A percentile compares a stretch with the other conserved stretches of the same genome.
These are phyloP conservation scores for Paralvinella palmiformis DNA, from an alignment of 1,140 invertebrate species.

Conservation along the genomic window DNA sequence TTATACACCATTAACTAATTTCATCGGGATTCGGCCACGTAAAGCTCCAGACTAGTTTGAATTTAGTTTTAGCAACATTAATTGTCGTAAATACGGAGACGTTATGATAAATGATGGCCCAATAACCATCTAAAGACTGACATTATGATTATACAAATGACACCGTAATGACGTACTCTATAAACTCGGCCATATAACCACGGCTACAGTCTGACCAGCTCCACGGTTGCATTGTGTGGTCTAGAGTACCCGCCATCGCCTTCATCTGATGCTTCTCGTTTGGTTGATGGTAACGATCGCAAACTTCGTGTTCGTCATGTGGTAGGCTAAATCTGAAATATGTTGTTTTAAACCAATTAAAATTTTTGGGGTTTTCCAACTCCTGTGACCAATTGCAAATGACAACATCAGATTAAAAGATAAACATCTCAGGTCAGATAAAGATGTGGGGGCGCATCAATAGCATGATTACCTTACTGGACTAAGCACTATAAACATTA, in stretches of 20 bases:
- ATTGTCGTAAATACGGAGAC: no score
- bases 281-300: constrained; percentile 44
- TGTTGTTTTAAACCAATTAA: constrained; percentile 13
- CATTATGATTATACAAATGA: no score
- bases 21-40: no score
- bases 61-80: no score
- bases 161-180: constrained; percentile 65
- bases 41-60: no score
- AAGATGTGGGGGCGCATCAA: neutral
- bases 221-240: constrained; percentile 71
- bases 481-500: neutral
- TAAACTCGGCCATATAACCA: constrained; percentile 76
- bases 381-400: neutral
- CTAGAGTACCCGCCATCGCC: constrained; percentile 84
- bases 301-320: constrained; percentile 72
- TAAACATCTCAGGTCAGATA: neutral
- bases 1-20: no score
- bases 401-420: neutral
- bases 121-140: no score
- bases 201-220: constrained; percentile 83
- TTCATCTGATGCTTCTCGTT: constrained; percentile 48
- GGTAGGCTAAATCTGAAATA: constrained; percentile 72
- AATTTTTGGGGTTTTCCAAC: neutral
- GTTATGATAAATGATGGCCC: no score
- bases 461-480: neutral